Evolutionary conservation across 2,113 vertebrate genomes (phyloP), one percentile per base, ranked within the genome.

Genomic region (Erpornis zantholeuca): DNA sequence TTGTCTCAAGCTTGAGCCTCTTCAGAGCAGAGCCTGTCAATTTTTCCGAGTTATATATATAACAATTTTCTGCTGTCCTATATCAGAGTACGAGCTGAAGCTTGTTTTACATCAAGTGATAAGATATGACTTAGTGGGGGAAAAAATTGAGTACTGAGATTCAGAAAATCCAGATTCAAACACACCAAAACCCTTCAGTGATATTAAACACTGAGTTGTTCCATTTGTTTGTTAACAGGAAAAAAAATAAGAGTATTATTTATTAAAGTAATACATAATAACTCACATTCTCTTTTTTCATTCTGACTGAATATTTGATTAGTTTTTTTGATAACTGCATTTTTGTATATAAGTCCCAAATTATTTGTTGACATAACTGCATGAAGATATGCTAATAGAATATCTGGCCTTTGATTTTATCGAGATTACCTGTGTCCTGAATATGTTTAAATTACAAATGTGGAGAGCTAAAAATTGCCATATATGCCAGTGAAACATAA

Each of bases 401-500:
- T 94, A 59, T 50, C 73, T 85, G 45, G n/a, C 42, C 59, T 94
- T 89, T 80, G 85, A 90, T 93, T 93, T 97, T 91, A 47, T 77
- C 59, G 80, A 70, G 50, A 83, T 88, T 83, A 82, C 50, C 54
- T 80, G 33, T 90, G 61, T 38, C 44, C 42, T 73, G 63, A 82
- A 25, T 35, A 54, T 85, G 40, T 87, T 91, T 85, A 85, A 90
- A 81, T 90, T 91, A 66, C 52, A 77, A n/a, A 59, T 52, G 33
- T n/a, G 18, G 38, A 70, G 79, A 77, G 75, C 35, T 66, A 49
- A 60, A 85, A 77, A 82, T 85, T 82, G 52, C 64, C 24, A 35
- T 42, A 73, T 21, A 59, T 93, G 53, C 47, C 60, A 63, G 54
- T 91, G 73, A 82, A 91, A 65, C 50, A 44, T 21, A 60, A 61